phyloP scores from a whole-genome alignment of 1,140 invertebrate genomes.

The Drosophila navojoa region DNA sequence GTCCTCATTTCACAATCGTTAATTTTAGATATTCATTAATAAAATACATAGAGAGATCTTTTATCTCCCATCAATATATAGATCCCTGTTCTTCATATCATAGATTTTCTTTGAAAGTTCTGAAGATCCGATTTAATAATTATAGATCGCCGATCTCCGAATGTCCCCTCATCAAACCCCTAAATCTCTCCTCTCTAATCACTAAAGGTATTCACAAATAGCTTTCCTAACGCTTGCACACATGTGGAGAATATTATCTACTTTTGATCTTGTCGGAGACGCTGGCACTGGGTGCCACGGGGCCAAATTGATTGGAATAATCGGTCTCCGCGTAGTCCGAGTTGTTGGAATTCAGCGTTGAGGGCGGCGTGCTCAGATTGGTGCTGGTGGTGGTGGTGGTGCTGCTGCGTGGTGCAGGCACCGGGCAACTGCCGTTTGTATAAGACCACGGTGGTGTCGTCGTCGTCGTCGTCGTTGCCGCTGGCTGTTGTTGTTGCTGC shows the following conservation, averaged over 20 bases:
- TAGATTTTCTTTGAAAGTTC: no score
- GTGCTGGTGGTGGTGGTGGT: slow-evolving; percentile 52
- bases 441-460: slow-evolving; percentile 67
- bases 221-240: not conserved
- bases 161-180: no score
- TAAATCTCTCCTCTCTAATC: no score
- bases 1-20: no score
- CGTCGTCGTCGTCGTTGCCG: slow-evolving; percentile 47
- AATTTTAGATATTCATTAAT: no score
- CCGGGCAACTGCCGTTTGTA: slow-evolving; percentile 45
- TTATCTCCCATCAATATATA: no score
- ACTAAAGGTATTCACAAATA: no score
- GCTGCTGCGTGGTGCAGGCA: slow-evolving; percentile 48
- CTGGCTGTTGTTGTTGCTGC: slow-evolving; percentile 49
- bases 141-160: no score
- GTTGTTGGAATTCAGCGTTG: slow-evolving; percentile 42
- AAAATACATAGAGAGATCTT: no score
- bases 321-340: slow-evolving; percentile 83
- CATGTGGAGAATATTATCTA: slow-evolving; percentile 29
- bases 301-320: slow-evolving; percentile 66
- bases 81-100: no score
- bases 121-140: no score
- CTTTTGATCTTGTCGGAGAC: slow-evolving; percentile 82
- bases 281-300: slow-evolving; percentile 64
- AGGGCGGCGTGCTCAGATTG: slow-evolving; percentile 45